phyloP scores from a whole-genome alignment of 2,888 invertebrate genomes.

The Meghimatium bilineatum region DNA sequence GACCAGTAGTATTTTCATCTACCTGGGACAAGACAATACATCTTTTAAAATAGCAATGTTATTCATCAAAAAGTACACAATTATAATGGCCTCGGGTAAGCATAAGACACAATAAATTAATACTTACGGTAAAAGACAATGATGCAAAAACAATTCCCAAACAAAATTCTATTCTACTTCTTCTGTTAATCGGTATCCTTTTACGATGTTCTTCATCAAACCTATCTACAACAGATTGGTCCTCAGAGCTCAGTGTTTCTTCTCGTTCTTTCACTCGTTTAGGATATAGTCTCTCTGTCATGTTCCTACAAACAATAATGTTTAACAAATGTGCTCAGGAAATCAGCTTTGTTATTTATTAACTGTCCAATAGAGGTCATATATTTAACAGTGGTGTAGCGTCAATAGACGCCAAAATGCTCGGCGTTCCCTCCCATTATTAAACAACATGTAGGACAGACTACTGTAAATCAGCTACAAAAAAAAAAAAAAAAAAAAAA shows the following conservation, averaged over 20 bases:
- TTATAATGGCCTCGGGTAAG: too few species aligned
- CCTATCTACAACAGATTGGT: slow-evolving; percentile 29
- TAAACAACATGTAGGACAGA: too few species aligned
- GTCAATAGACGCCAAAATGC: too few species aligned
- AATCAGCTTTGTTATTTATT: background rate
- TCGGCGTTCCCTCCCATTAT: too few species aligned
- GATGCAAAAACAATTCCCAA: slow-evolving; percentile 59
- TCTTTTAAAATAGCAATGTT: too few species aligned
- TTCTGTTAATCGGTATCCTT: background rate
- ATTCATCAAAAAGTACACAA: too few species aligned
- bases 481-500: too few species aligned
- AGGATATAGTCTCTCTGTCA: slow-evolving; percentile 57
- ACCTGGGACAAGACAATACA: too few species aligned
- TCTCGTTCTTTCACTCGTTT: slow-evolving; percentile 53
- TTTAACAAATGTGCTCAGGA: background rate
- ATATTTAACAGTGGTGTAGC: too few species aligned
- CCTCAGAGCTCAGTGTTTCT: slow-evolving; percentile 43
- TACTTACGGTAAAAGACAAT: slow-evolving; percentile 55
- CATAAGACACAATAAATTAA: background rate
- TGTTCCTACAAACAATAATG: slow-evolving; percentile 54
- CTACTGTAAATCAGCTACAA: too few species aligned
- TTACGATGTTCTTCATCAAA: slow-evolving; percentile 44
- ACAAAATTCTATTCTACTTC: slow-evolving; percentile 53
- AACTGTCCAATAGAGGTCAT: too few species aligned
- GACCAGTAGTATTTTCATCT: too few species aligned